Base-by-base conservation (phyloP, 2,113 vertebrate species). In the Calidris pugnax region DNA sequence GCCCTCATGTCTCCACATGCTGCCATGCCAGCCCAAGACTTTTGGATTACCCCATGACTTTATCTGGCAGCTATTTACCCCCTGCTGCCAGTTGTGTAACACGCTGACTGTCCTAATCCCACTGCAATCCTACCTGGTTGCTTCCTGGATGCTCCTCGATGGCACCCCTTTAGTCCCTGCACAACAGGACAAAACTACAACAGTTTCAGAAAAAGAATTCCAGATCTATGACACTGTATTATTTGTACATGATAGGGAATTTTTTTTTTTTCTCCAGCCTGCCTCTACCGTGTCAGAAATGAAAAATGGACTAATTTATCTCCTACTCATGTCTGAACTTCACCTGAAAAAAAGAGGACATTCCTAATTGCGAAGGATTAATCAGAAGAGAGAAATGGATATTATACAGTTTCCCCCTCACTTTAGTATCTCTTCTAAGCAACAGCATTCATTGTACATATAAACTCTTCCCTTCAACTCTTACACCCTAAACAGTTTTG, bases 401-500 rank as follows among this genome's bases (percentile, higher is more conserved):
- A 26, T 66, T 85, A 69, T 64, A 53, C 43, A 66, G 68, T 94
- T 93, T 62, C n/a, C 22, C 63, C 59, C 63, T 62, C 88, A 35
- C 18, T 75, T 75, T 64, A 84, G 50, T 50, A 41, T 45, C 60
- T 91, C 71, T 95, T 89, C 87, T 75, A 78, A 94, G 77, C 41
- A 77, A 50, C 28, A 76, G 27, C 51, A 63, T 16, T 20, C 57
- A 14, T 45, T 7, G 6, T 33, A 37, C 28, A 51, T 48, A 41
- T 1, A 20, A 69, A 90, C n/a, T 80, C 64, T 53, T 89, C 59
- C 50, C 62, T 91, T 92, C 56, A 59, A 27, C 53, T 78, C 67
- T 27, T 33, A 37, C 39, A 82, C 88, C 68, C 85, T 87, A 33
- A 95, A 90, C 41, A 93, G 67, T 45, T 93, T 91, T 97, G 88